Evolutionary conservation across 1,140 invertebrate species (phyloP), one percentile per base, ranked within the genome.

Genomic region (Drosophila lini): DNA sequence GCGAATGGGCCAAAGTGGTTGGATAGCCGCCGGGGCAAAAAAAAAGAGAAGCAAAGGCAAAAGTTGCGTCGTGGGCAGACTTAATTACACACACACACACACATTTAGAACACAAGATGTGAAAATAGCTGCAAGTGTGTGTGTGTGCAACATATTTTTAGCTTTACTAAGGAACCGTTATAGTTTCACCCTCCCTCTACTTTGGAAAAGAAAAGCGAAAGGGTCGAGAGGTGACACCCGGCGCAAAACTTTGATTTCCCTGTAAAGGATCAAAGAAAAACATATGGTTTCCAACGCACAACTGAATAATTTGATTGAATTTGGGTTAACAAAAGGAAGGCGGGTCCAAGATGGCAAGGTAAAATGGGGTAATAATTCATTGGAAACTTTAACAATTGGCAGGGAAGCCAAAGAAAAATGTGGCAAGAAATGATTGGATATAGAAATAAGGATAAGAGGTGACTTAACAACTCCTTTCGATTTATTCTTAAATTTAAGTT

Each of bases 1-100:
- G 44, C 31, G 13, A 59, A 53, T 38, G 40, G 58, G 47, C 36
- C 58, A 65, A 31, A 64, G 22, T 70, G 71, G 59, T 52, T 59
- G 63, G 64, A 25, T 45, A 40, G 64, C 76, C 67, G 61, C 50
- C 69, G 78, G 53, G 44, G 45, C 32, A 69, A 62, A 53, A 53
- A 44, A 22, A 15, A 32, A 34, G 62, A 45, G 47, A 50, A 22
- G 61, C 60, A 65, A 19, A 34, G 42, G 80, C 64, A 62, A 68
- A 84, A 78, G 60, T 78, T 70, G 74, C 64, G 78, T 80, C 57
- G 75, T 80, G 75, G 82, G 83, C 83, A 86, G 80, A 86, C 83
- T 86, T 86, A 88, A 86, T 86, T 88, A 68, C 65, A 67, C 48
- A 78, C 68, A 69, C 53, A 75, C 57, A 58, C 38, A 55, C 40